These are phyloP conservation scores for Corythaeola cristata DNA, from an alignment of 2,113 vertebrate species.

Conservation along the genomic window DNA sequence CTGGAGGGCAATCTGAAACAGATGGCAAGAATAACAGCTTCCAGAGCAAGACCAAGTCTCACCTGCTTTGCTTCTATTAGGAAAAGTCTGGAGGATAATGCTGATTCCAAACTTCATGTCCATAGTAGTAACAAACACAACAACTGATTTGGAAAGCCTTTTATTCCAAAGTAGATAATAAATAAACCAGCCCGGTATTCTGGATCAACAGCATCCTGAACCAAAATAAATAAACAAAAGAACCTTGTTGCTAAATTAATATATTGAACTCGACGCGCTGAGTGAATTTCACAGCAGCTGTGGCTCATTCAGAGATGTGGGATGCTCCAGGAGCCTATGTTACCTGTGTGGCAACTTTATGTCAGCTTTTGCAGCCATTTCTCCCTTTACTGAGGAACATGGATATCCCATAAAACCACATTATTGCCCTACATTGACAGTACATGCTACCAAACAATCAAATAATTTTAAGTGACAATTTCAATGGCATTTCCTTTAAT, in stretches of 20 bases:
- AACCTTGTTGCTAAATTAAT: not conserved
- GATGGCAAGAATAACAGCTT: too few relatives aligned
- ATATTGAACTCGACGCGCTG: fast-evolving
- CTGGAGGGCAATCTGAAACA: too few relatives aligned
- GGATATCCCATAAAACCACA: not conserved
- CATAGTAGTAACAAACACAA: not conserved
- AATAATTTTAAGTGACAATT: slow-evolving; percentile 47
- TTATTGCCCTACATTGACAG: slow-evolving; percentile 31
- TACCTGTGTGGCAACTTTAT: not conserved
- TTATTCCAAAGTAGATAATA: not conserved
- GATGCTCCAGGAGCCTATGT: not conserved
- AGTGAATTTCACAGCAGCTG: not conserved
- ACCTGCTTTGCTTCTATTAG: not conserved
- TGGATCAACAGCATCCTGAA: not conserved
- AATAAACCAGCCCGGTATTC: not conserved
- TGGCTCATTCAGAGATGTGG: not conserved
- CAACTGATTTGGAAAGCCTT: not conserved
- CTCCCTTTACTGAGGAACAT: slow-evolving; percentile 11
- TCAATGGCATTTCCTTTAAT: slow-evolving; percentile 38
- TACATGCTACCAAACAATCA: not conserved
- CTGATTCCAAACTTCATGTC: not conserved
- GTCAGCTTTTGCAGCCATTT: not conserved
- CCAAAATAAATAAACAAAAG: not conserved
- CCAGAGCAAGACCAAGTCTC: not conserved
- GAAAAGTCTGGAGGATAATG: not conserved